A percentile compares a stretch with the other conserved stretches of the same genome.
Conservation (phyloP, 2,113 vertebrate genomes). For the Gambusia holbrooki region DNA sequence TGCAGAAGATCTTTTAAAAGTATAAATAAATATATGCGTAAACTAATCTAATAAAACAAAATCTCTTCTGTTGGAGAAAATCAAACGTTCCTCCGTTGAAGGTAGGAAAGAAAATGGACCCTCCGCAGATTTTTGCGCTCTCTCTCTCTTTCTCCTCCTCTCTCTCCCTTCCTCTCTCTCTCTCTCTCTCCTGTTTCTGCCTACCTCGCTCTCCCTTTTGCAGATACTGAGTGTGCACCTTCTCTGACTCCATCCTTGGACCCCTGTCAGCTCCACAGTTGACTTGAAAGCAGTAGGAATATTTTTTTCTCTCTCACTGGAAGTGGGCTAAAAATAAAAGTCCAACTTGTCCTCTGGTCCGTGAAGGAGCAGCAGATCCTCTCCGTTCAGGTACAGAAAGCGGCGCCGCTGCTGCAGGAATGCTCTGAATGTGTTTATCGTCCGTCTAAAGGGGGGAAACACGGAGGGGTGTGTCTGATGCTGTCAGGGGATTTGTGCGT, state of each 20-base stretch:
- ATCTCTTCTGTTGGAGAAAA: background rate
- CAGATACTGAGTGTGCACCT: slow-evolving; percentile 57
- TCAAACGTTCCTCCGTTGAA: background rate
- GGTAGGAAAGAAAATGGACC: slow-evolving; percentile 51
- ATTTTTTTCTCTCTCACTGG: slow-evolving; percentile 50
- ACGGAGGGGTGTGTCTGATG: slow-evolving; percentile 72
- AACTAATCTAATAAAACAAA: background rate
- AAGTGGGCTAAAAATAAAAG: background rate
- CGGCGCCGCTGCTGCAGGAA: slow-evolving; percentile 8
- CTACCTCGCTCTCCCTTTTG: slow-evolving; percentile 32
- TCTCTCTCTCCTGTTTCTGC: slow-evolving; percentile 25
- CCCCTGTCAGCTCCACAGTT: slow-evolving; percentile 25
- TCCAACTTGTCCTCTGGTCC: slow-evolving; percentile 48
- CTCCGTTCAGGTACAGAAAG: slow-evolving; percentile 61
- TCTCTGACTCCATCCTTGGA: slow-evolving; percentile 37
- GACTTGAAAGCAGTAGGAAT: slow-evolving; percentile 42
- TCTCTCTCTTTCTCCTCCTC: slow-evolving; percentile 22
- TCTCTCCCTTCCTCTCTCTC: slow-evolving; percentile 10
- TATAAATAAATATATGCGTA: background rate
- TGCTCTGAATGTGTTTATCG: slow-evolving; percentile 37
- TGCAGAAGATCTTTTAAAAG: background rate
- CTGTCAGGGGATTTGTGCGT: slow-evolving; percentile 43
- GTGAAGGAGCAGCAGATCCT: slow-evolving; percentile 39
- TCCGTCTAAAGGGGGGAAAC: background rate
- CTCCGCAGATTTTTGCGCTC: slow-evolving; percentile 45